Base-by-base conservation (phyloP, 1,140 invertebrate genomes). In the Rhopalosiphum maidis region DNA sequence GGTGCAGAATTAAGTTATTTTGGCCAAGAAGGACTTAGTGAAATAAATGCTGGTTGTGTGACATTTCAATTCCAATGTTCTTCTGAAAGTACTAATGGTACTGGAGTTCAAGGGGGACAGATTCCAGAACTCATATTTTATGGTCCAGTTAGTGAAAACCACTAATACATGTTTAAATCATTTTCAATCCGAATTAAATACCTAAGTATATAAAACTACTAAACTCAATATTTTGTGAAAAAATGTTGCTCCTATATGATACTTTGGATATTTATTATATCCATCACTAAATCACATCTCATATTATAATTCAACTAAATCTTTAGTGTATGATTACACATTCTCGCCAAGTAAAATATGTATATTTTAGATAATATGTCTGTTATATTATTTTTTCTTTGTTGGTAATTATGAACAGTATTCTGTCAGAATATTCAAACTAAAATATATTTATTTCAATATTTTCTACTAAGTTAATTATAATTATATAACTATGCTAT, bases 31-130 rank as follows among this genome's bases (percentile, higher is more conserved):
- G 98, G 98, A 41, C 97, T 99, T 96, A 98, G 97, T 94, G 98
- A 99, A 95, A 97, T 98, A 23, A 97, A 97, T 35, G 97, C 98
- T 94, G 98, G 98, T 30, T 97, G 97, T 94, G 98, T 98, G 60
- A 98, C 97, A 55, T 99, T 99, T 95, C 98, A 98, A 95, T 99
- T 99, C 95, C 98, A 99, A 95, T 98, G 98, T 95, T 98, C 98
- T 82, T 98, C 98, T 1, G 98, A 99, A 94, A 98, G 98, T 95
- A 99, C 98, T 30, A 99, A 99, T 94, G 98, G 98, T 88, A 99
- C 98, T 25, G 98, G 98, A 18, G 98, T 99, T 1, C 98, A 99
- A 95, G 98, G 98, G 82, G 98, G 98, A 51, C 98, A 99, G 95
- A 99, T 99, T 94, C 98, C 98, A 1, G 98, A 99, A 96, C 96